Percentiles rank a stretch among this genome's conserved stretches.
These are phyloP conservation scores for Dasysyrphus albostriatus DNA, from an alignment of 2,888 invertebrate species.

Conservation along the genomic window DNA sequence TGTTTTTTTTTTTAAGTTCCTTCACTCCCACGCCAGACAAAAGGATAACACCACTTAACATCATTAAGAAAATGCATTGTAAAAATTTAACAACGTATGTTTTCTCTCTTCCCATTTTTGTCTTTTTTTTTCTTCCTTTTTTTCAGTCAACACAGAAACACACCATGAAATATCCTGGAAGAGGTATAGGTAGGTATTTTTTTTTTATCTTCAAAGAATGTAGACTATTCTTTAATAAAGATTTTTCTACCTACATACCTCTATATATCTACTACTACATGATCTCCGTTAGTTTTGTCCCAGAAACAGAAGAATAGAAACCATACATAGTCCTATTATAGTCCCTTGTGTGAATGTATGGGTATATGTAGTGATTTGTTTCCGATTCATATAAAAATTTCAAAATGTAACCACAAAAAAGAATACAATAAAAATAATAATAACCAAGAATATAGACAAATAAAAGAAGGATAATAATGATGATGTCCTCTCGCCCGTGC, in stretches of 20 bases:
- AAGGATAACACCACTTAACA: conserved; percentile 59
- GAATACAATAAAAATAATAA: conserved; percentile 48
- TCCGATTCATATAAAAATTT: conserved; percentile 62
- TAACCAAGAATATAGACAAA: conserved; percentile 30
- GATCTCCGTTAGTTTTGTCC: conserved; percentile 50
- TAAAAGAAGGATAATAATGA: conserved; percentile 48
- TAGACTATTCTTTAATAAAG: conserved; percentile 46
- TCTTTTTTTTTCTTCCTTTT: background rate
- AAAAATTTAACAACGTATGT: conserved; percentile 49
- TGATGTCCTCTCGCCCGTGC: conserved; percentile 44
- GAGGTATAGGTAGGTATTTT: background rate
- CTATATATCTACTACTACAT: background rate
- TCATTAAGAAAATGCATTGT: conserved; percentile 71
- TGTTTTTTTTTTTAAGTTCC: conserved; percentile 10
- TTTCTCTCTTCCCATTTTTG: conserved; percentile 40
- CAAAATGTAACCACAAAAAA: conserved; percentile 50
- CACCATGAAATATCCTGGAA: conserved; percentile 5
- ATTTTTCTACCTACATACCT: conserved; percentile 5
- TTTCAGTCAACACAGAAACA: conserved; percentile 18
- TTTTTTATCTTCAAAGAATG: conserved; percentile 25
- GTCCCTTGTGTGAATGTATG: conserved; percentile 1
- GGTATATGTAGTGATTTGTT: conserved; percentile 30
- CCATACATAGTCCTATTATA: background rate
- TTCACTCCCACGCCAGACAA: conserved; percentile 35
- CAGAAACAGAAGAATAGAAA: conserved; percentile 26